Percentiles rank a stretch among this genome's conserved stretches.
Conservation (phyloP, 2,113 vertebrate species). For the Tupaia chinensis region DNA sequence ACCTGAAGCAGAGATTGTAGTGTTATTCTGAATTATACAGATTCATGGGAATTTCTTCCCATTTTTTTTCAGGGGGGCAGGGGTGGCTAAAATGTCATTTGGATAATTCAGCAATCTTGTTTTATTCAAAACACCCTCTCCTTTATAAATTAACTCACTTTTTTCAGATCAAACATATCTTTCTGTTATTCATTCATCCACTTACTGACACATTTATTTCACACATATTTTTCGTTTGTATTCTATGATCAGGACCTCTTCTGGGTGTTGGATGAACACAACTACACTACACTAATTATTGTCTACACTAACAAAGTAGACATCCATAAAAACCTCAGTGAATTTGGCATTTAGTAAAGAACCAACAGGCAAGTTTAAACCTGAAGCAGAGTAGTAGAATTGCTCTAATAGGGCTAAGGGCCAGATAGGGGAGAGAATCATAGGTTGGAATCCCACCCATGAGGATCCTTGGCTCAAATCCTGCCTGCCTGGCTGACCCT, state of each 20-base stretch:
- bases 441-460: background rate
- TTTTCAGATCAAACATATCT: background rate
- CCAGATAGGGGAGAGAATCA: conserved; percentile 38
- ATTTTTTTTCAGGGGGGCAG: background rate
- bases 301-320: background rate
- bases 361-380: background rate
- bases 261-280: background rate
- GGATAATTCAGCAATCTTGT: background rate
- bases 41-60: background rate
- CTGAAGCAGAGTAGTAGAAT: background rate
- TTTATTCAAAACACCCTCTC: background rate
- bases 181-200: background rate
- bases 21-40: background rate
- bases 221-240: background rate
- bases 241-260: background rate
- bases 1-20: background rate
- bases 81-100: background rate
- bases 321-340: background rate
- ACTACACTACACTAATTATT: background rate
- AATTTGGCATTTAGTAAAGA: background rate
- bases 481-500: conserved; percentile 43
- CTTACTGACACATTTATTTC: background rate
- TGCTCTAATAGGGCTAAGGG: background rate
- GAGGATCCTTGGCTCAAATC: background rate
- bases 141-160: background rate